phyloP scores from a whole-genome alignment of 2,888 invertebrate species.

The Tetrapedia diversipes region DNA sequence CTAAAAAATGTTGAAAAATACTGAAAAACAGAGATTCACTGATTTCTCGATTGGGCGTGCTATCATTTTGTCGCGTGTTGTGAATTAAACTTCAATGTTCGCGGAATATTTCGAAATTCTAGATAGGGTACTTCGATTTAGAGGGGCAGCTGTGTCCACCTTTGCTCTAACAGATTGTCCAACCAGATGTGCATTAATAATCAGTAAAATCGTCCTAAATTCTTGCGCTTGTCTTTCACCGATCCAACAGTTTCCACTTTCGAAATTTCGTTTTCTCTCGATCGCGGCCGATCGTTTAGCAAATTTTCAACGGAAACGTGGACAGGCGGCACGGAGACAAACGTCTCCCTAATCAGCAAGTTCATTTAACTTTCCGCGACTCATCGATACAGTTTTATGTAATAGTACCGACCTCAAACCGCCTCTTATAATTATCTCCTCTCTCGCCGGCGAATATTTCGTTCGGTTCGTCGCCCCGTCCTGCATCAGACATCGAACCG shows the following conservation, averaged over 20 bases:
- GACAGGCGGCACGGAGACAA: too few species aligned
- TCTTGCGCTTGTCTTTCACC: neutral
- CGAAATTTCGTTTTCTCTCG: constrained; percentile 9
- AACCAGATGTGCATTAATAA: too few species aligned
- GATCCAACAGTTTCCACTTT: constrained; percentile 5
- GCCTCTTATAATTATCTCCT: constrained; percentile 41
- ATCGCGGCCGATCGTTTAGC: neutral
- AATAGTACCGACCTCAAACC: constrained; percentile 21
- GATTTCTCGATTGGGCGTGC: too few species aligned
- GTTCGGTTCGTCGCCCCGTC: constrained; percentile 29
- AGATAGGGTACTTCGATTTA: too few species aligned
- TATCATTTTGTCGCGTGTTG: too few species aligned
- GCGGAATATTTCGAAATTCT: too few species aligned
- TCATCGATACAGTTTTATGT: constrained; percentile 41
- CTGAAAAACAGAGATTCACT: too few species aligned
- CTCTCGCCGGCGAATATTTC: constrained; percentile 22
- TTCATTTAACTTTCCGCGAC: constrained; percentile 1
- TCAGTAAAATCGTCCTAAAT: neutral
- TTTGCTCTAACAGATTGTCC: too few species aligned
- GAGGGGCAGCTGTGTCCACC: too few species aligned
- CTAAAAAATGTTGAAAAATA: too few species aligned
- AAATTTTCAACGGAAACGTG: neutral
- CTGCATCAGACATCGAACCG: constrained; percentile 40
- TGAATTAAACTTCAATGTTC: too few species aligned
- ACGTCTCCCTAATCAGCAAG: neutral